phyloP scores from a whole-genome alignment of 2,797 vertebrate genomes.

The Sebastolobus alascanus region DNA sequence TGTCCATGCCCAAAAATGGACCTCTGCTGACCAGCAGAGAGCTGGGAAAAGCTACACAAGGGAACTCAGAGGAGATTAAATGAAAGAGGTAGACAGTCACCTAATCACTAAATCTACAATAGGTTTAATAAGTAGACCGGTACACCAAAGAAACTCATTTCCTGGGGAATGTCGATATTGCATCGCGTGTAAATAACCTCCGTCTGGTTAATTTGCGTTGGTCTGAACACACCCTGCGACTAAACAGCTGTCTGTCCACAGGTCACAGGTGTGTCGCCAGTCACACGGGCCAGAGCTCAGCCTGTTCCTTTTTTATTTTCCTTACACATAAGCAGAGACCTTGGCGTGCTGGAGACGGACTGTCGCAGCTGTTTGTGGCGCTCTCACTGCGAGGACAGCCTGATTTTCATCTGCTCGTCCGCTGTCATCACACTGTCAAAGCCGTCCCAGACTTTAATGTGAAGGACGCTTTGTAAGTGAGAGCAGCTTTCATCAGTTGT shows the following conservation, averaged over 20 bases:
- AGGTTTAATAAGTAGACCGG: constrained; percentile 50
- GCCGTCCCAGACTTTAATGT: constrained; percentile 11
- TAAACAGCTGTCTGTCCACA: constrained; percentile 21
- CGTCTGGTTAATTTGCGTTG: constrained; percentile 8
- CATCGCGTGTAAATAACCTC: not conserved
- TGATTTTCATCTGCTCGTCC: not conserved
- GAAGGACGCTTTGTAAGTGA: constrained; percentile 17
- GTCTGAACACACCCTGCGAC: constrained; percentile 45
- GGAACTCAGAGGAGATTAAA: constrained; percentile 48
- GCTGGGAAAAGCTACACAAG: constrained; percentile 35
- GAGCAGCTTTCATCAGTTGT: constrained; percentile 9
- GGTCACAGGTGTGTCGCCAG: constrained; percentile 54
- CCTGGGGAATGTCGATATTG: constrained; percentile 39
- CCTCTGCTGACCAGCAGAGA: constrained; percentile 11
- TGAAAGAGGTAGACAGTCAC: constrained; percentile 7
- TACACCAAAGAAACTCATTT: constrained; percentile 59
- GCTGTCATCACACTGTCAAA: constrained; percentile 21
- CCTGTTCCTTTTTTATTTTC: constrained; percentile 11
- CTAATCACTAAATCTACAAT: constrained; percentile 11
- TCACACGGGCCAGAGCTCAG: not conserved
- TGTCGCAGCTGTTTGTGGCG: constrained; percentile 22
- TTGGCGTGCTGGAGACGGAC: not conserved
- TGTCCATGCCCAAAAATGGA: constrained; percentile 68
- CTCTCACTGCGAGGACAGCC: not conserved
- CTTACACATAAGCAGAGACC: not conserved